A percentile compares a stretch with the other conserved stretches of the same genome.
Evolutionary conservation across 2,797 vertebrate species (phyloP).

Genomic region (Typhlichthys eigenmanni): DNA sequence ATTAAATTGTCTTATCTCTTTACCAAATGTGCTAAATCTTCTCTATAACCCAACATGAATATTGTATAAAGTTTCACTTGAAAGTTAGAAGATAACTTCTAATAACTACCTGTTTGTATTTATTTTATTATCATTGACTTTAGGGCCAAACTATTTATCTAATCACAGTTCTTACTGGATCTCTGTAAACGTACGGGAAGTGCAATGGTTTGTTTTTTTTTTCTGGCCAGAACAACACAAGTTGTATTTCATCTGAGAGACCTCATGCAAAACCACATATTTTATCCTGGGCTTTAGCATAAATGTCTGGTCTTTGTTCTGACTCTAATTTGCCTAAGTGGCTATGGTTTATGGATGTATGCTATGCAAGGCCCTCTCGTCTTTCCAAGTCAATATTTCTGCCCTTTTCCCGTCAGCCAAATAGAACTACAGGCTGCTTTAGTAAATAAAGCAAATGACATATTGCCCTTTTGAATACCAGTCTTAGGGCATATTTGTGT

Average conservation of each 20-base stretch:
- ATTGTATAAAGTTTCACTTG: slow-evolving; percentile 13
- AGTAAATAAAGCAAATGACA: slow-evolving; percentile 58
- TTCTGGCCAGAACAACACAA: slow-evolving; percentile 21
- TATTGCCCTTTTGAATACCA: slow-evolving; percentile 37
- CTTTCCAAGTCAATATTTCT: slow-evolving; percentile 13
- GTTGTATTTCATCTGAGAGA: neutral
- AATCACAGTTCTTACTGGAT: too few relatives aligned
- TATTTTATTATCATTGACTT: too few relatives aligned
- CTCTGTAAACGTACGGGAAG: slow-evolving; percentile 10
- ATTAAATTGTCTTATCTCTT: neutral
- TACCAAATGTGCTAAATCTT: slow-evolving; percentile 12
- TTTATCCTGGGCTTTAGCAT: slow-evolving; percentile 2
- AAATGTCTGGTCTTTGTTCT: slow-evolving; percentile 9
- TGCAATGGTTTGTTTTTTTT: slow-evolving; percentile 18
- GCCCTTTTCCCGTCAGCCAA: slow-evolving; percentile 30
- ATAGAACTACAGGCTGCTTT: slow-evolving; percentile 38
- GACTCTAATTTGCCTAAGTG: slow-evolving; percentile 9
- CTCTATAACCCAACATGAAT: slow-evolving; percentile 1
- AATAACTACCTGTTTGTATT: slow-evolving; percentile 1
- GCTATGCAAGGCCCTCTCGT: neutral
- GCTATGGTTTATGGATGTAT: slow-evolving; percentile 14
- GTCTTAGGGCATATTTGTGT: slow-evolving; percentile 50
- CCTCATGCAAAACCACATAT: slow-evolving; percentile 13
- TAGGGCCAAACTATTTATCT: too few relatives aligned
- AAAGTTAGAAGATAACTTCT: slow-evolving; percentile 8